Conservation (phyloP, 2,888 invertebrate genomes). For the Calameuta filiformis region DNA sequence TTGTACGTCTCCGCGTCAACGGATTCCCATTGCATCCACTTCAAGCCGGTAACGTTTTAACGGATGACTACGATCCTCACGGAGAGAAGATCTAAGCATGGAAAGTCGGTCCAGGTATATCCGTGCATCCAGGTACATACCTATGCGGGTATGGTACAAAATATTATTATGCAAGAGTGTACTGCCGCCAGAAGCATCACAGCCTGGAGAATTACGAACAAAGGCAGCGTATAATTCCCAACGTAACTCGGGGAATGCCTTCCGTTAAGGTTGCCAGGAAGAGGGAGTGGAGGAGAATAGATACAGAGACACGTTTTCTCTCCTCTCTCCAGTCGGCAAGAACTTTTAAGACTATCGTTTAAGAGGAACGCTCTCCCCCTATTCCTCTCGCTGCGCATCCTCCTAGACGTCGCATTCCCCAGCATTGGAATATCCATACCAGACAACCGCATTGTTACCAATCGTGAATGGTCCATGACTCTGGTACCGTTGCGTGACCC, state of each 20-base stretch:
- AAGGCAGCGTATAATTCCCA: neutral
- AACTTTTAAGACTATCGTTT: neutral
- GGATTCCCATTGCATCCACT: neutral
- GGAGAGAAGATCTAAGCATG: neutral
- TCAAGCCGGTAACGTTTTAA: neutral
- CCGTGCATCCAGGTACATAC: neutral
- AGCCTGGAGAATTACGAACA: neutral
- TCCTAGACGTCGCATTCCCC: neutral
- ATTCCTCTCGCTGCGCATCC: neutral
- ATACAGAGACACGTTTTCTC: neutral
- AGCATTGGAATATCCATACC: neutral
- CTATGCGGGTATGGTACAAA: neutral
- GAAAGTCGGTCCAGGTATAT: neutral
- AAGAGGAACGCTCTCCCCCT: neutral
- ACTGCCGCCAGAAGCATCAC: neutral
- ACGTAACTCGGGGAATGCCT: neutral
- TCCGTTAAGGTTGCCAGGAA: neutral
- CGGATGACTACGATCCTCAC: neutral
- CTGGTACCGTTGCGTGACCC: neutral
- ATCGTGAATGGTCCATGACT: neutral
- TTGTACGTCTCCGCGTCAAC: neutral
- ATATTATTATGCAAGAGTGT: neutral
- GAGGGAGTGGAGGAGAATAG: neutral
- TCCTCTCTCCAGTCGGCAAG: neutral
- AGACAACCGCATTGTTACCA: neutral